These are phyloP conservation scores for Oedothorax gibbosus DNA, from an alignment of 1,140 invertebrate species.

Conservation along the genomic window DNA sequence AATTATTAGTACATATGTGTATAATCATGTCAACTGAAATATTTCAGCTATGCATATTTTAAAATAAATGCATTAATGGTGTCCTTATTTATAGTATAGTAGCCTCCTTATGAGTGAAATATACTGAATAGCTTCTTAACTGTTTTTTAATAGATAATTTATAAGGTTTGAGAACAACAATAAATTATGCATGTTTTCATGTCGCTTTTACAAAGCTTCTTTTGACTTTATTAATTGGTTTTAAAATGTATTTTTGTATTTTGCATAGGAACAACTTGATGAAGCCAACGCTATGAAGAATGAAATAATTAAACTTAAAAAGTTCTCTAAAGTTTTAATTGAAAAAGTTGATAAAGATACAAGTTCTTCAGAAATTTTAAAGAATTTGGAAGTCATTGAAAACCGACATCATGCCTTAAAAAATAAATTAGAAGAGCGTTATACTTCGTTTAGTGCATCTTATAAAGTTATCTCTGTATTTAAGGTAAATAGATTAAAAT, in stretches of 20 bases:
- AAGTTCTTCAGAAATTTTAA: conserved; percentile 79
- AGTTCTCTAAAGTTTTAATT: conserved; percentile 80
- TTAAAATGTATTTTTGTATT: conserved; percentile 1
- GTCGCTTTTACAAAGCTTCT: neutral
- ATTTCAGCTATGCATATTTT: no score
- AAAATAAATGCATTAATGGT: no score
- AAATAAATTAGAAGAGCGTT: conserved; percentile 81
- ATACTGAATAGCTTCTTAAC: no score
- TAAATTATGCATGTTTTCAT: no score
- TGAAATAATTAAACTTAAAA: conserved; percentile 78
- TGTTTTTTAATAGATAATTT: no score
- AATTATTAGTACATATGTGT: no score
- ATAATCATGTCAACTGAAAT: no score
- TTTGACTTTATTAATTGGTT: neutral
- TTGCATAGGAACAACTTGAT: conserved; percentile 48
- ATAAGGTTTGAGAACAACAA: no score
- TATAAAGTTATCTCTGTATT: conserved; percentile 87
- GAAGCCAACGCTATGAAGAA: conserved; percentile 81
- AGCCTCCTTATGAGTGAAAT: no score
- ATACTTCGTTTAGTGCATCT: conserved; percentile 84
- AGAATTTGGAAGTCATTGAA: conserved; percentile 81
- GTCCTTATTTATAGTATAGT: no score
- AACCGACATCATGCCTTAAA: conserved; percentile 84
- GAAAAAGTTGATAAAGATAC: conserved; percentile 75
- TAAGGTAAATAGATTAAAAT: conserved; percentile 74